phyloP scores from a whole-genome alignment of 2,797 vertebrate species.

The Danio kyathit region DNA sequence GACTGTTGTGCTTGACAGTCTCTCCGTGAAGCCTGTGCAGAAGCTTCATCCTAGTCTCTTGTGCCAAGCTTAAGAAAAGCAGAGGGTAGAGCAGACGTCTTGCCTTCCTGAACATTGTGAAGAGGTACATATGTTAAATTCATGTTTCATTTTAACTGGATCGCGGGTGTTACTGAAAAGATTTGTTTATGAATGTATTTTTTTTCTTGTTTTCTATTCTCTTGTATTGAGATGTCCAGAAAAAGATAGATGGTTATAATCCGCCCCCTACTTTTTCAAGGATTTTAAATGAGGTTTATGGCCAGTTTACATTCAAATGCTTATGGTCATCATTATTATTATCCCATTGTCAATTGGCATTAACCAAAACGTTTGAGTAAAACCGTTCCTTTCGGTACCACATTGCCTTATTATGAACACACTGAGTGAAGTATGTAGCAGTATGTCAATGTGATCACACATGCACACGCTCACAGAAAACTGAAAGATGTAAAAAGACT shows the following conservation, averaged over 20 bases:
- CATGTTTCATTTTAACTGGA: slow-evolving; percentile 50
- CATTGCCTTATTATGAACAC: slow-evolving; percentile 77
- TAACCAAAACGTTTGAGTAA: slow-evolving; percentile 22
- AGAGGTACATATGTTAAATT: slow-evolving; percentile 35
- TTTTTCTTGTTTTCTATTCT: slow-evolving; percentile 6
- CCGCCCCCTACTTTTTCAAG: neutral
- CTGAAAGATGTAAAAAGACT: neutral
- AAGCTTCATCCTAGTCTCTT: slow-evolving; percentile 42
- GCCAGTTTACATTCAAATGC: slow-evolving; percentile 41
- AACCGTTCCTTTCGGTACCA: slow-evolving; percentile 28
- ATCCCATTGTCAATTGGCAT: slow-evolving; percentile 34
- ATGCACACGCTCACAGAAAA: slow-evolving; percentile 14
- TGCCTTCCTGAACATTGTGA: neutral
- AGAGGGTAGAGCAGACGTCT: neutral
- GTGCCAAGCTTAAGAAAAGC: slow-evolving; percentile 59
- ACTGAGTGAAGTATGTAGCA: slow-evolving; percentile 42
- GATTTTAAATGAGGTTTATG: slow-evolving; percentile 24
- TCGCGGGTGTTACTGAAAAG: slow-evolving; percentile 55
- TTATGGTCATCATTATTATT: slow-evolving; percentile 29
- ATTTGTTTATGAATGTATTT: slow-evolving; percentile 82
- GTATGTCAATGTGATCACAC: slow-evolving; percentile 22
- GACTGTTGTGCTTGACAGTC: slow-evolving; percentile 41
- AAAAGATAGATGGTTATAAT: slow-evolving; percentile 39
- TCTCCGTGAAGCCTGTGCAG: slow-evolving; percentile 41
- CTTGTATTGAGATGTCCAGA: slow-evolving; percentile 39